Evolutionary conservation across 2,113 vertebrate species (phyloP).

Genomic region (Echinops telfairi): DNA sequence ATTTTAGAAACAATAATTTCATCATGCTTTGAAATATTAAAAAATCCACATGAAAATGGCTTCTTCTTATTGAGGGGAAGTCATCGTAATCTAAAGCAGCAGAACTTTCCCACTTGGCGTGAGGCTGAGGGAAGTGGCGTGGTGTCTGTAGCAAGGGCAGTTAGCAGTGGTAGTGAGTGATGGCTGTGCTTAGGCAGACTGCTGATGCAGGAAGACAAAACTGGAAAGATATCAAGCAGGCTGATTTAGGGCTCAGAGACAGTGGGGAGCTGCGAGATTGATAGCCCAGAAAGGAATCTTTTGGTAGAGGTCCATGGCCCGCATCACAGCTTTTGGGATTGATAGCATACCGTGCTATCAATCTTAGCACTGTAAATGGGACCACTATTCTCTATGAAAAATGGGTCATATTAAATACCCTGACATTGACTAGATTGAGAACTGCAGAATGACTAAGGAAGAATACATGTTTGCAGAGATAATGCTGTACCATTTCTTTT

Average conservation of each 20-base stretch:
- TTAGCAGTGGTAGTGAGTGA: constrained; percentile 85
- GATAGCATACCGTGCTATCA: constrained; percentile 87
- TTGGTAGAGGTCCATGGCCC: constrained; percentile 88
- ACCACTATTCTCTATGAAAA: constrained; percentile 88
- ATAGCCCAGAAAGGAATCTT: constrained; percentile 88
- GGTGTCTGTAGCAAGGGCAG: constrained; percentile 83
- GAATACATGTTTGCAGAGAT: constrained; percentile 87
- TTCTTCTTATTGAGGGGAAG: constrained; percentile 15
- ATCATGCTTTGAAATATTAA: constrained; percentile 59
- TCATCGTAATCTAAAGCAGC: constrained; percentile 36
- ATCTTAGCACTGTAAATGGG: constrained; percentile 89
- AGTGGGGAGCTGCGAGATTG: constrained; percentile 87
- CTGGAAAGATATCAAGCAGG: constrained; percentile 86
- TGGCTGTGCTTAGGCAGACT: constrained; percentile 87
- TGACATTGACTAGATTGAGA: constrained; percentile 90
- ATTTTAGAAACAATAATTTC: neutral
- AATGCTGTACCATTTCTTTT: constrained; percentile 85
- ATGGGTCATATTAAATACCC: constrained; percentile 89
- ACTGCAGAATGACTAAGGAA: constrained; percentile 87
- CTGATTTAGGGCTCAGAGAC: constrained; percentile 88
- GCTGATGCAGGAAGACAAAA: constrained; percentile 89
- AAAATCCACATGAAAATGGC: neutral
- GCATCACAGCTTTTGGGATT: constrained; percentile 90
- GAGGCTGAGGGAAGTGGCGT: constrained; percentile 69
- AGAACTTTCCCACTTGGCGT: constrained; percentile 58